Conservation (phyloP, 2,888 invertebrate species). For the Scaptomyza tumidula region DNA sequence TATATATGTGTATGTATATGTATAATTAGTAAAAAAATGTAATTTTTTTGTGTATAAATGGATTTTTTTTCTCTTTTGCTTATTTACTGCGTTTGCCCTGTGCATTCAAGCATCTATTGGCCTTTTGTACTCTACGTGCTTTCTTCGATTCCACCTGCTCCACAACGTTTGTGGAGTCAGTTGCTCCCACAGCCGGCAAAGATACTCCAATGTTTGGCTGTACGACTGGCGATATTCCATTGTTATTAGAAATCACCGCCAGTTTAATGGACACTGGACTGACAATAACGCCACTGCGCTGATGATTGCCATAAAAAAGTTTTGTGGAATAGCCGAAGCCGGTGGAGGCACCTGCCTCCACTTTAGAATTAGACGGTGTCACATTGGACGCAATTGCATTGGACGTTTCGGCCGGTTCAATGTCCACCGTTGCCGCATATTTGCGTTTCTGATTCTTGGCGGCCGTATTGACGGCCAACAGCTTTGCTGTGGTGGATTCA, state of each 20-base stretch:
- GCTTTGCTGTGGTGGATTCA: slow-evolving; percentile 82
- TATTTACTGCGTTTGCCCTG: slow-evolving; percentile 84
- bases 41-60: slow-evolving; percentile 54
- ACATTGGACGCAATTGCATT: slow-evolving; percentile 65
- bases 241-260: slow-evolving; percentile 23
- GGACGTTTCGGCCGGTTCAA: slow-evolving; percentile 47
- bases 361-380: slow-evolving; percentile 49
- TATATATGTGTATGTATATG: slow-evolving; percentile 59
- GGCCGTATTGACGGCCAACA: slow-evolving; percentile 81
- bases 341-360: slow-evolving; percentile 15
- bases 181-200: slow-evolving; percentile 15
- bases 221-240: neutral
- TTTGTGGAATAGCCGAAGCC: slow-evolving; percentile 68
- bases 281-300: slow-evolving; percentile 76
- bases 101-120: slow-evolving; percentile 83
- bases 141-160: slow-evolving; percentile 82
- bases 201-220: slow-evolving; percentile 19
- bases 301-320: slow-evolving; percentile 78
- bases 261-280: slow-evolving; percentile 72
- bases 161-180: slow-evolving; percentile 47
- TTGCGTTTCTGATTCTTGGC: slow-evolving; percentile 82
- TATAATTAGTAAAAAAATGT: slow-evolving; percentile 69
- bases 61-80: slow-evolving; percentile 57
- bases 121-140: slow-evolving; percentile 85
- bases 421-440: slow-evolving; percentile 44